Conservation (phyloP, 2,888 invertebrate genomes). For the Brachyptera putata region DNA sequence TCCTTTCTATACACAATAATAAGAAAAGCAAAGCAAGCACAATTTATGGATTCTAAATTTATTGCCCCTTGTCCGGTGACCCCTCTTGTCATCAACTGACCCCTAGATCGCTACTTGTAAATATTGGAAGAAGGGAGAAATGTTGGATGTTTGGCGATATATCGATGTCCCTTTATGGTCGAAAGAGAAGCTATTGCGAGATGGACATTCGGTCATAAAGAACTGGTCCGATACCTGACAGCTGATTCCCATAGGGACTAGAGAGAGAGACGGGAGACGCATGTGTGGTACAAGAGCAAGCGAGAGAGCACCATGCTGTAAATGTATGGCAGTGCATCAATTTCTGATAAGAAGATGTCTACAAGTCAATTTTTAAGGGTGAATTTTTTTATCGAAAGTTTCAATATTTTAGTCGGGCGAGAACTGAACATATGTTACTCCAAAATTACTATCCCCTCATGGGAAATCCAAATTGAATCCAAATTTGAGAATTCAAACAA, state of each 20-base stretch:
- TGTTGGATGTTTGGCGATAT: slow-evolving; percentile 19
- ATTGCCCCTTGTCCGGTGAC: slow-evolving; percentile 25
- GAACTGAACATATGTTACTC: no score
- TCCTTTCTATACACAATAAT: not conserved
- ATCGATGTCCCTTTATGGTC: slow-evolving; percentile 24
- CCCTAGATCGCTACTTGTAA: slow-evolving; percentile 19
- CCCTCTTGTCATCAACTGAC: slow-evolving; percentile 25
- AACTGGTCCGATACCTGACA: slow-evolving; percentile 9
- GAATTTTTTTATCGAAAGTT: slow-evolving; percentile 10
- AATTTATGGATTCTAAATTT: slow-evolving; percentile 26
- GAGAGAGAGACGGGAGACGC: not conserved
- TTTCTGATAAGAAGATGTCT: slow-evolving; percentile 21
- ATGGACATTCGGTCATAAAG: slow-evolving; percentile 16
- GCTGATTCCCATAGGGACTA: slow-evolving; percentile 16
- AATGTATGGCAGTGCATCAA: slow-evolving; percentile 14
- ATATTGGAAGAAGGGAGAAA: slow-evolving; percentile 25
- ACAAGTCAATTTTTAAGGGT: slow-evolving; percentile 20
- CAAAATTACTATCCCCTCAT: not conserved
- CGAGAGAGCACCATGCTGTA: not conserved
- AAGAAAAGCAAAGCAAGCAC: slow-evolving; percentile 16
- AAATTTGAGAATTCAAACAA: not conserved
- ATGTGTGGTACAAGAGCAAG: not conserved
- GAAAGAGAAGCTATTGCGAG: slow-evolving; percentile 19
- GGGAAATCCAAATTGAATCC: not conserved
- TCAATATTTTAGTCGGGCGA: slow-evolving; percentile 1